phyloP scores from a whole-genome alignment of 1,140 invertebrate species.

The Ptiloglossa arizonensis region DNA sequence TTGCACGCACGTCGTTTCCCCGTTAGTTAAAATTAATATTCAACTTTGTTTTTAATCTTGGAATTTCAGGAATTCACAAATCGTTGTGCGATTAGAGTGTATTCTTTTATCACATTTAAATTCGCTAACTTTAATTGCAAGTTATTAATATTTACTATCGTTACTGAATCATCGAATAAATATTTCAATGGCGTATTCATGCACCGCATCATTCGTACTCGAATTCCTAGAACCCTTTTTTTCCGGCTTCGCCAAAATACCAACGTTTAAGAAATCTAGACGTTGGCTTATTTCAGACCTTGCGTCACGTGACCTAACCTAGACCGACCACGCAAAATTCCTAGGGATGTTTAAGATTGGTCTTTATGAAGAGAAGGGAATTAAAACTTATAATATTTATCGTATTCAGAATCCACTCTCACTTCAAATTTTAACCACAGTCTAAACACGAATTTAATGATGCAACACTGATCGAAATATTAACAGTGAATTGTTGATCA shows the following conservation, averaged over 20 bases:
- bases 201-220: not conserved
- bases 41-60: not conserved
- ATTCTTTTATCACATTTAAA: not conserved
- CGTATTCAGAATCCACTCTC: not conserved
- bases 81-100: not conserved
- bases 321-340: constrained; percentile 13
- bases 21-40: not conserved
- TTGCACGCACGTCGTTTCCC: not conserved
- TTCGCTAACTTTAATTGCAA: constrained; percentile 22
- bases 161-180: constrained; percentile 39
- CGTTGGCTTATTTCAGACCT: constrained; percentile 4
- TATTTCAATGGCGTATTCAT: constrained; percentile 31
- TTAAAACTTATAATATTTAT: not conserved
- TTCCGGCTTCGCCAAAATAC: not conserved
- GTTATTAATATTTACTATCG: constrained; percentile 25
- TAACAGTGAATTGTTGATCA: too few species aligned
- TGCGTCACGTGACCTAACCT: constrained; percentile 38
- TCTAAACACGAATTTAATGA: not conserved
- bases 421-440: not conserved
- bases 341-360: constrained; percentile 19
- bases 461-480: not conserved
- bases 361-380: not conserved
- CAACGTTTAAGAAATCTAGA: constrained; percentile 33
- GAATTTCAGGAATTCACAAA: too few species aligned
- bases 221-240: constrained; percentile 10